phyloP scores from a whole-genome alignment of 2,797 vertebrate species.

The Mus minutoides region DNA sequence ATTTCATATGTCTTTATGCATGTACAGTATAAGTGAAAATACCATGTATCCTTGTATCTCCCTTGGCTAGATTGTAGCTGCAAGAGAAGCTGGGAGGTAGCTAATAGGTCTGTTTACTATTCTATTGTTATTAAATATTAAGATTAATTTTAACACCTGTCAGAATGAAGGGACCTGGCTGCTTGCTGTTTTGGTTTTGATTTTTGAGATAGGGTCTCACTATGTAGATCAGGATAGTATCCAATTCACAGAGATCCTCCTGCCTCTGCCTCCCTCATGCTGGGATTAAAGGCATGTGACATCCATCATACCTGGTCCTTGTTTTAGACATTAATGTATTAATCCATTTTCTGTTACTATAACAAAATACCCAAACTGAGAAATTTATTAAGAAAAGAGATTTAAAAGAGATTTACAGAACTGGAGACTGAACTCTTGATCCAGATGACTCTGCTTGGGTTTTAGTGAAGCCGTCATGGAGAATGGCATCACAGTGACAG shows the following conservation, averaged over 20 bases:
- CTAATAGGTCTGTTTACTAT: not conserved
- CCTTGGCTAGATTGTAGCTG: not conserved
- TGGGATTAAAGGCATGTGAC: not conserved
- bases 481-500: not conserved
- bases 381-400: not conserved
- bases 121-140: not conserved
- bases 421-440: not conserved
- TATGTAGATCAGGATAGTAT: not conserved
- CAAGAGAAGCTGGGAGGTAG: not conserved
- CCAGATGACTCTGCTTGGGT: not conserved
- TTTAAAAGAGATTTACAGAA: not conserved
- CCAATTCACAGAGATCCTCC: not conserved
- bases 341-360: not conserved
- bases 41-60: not conserved
- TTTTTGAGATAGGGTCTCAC: not conserved
- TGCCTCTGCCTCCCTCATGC: not conserved
- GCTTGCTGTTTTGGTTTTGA: not conserved
- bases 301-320: not conserved
- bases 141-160: not conserved
- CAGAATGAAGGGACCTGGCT: not conserved
- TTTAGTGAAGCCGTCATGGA: not conserved
- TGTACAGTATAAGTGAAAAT: not conserved
- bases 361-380: not conserved
- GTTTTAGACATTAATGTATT: not conserved
- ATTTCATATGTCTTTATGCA: constrained; percentile 1